phyloP scores from a whole-genome alignment of 2,888 invertebrate species.

The Allacma fusca region DNA sequence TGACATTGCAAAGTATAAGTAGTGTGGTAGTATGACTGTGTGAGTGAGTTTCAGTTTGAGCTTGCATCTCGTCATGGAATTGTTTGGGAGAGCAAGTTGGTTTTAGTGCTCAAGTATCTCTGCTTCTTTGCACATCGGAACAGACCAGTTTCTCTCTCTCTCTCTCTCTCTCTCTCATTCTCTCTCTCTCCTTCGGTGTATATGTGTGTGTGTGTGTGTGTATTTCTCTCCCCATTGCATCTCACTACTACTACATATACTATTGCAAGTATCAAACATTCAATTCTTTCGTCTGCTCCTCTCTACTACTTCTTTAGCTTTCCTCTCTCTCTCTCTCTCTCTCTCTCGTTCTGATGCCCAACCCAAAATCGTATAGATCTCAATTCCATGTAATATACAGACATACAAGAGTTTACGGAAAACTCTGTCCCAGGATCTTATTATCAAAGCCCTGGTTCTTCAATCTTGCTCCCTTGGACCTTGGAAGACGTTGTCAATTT shows the following conservation, averaged over 20 bases:
- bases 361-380: conserved; percentile 10
- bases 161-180: conserved; percentile 6
- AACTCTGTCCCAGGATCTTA: background rate
- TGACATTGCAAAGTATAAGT: too few relatives aligned
- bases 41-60: background rate
- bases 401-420: background rate
- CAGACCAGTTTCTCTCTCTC: background rate
- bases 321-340: background rate
- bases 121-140: conserved; percentile 13
- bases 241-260: background rate
- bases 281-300: conserved; percentile 23
- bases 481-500: conserved; percentile 7
- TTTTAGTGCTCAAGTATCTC: conserved; percentile 27
- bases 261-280: conserved; percentile 19
- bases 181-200: conserved; percentile 4
- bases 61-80: conserved; percentile 26
- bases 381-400: background rate
- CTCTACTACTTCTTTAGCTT: background rate
- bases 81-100: conserved; percentile 27
- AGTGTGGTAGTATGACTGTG: too few relatives aligned
- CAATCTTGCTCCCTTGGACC: conserved; percentile 6
- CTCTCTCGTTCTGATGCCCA: background rate
- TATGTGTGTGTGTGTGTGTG: background rate
- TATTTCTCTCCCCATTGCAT: background rate
- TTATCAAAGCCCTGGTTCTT: background rate